Base-by-base conservation (phyloP, 1,140 invertebrate species). In the Halesus radiatus region DNA sequence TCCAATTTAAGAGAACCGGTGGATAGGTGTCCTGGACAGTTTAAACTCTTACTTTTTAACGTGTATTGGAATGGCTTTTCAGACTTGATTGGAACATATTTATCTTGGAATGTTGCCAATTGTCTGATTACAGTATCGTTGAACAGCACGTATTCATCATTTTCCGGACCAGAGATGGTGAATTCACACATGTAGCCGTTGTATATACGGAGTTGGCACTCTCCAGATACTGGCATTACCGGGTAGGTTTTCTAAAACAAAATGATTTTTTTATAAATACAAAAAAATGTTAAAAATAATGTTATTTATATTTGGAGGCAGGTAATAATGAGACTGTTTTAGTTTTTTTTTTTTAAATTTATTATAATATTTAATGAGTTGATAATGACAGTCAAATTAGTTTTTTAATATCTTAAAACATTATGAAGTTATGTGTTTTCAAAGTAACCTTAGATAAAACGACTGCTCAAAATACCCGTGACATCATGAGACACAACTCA, bases 141-240 rank as follows among this genome's bases (percentile, higher is more conserved):
- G 20, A 78, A 52, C 18, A 58, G 64, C 53, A 56, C 23, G 54
- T 76, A 45, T 16, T 72, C 22, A n/a, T 66, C 62, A 29, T 1
- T 16, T 32, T 29, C 3, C 3, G 26, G 10, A 13, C 22, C 26
- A 66, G 10, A 80, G n/a, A 76, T 37, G 15, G 18, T 54, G 3
- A 82, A 32, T 18, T 80, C 73, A 60, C 81, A 79, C 20, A 79
- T 64, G n/a, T 68, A 78, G 7, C 74, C 76, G 45, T 83, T 96
- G 83, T 92, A 94, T 60, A 96, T 86, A 76, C 93, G 89, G 37
- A 96, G 68, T 85, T 95, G 93, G 1, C 89, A 87, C 22, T 91
- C 84, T 29, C 90, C 90, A 32, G 79, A 13, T n/a, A 85, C 83
- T 8, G 94, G 92, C 45, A 93, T 76, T 7, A 90, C 84, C 3